Evolutionary conservation across 2,888 invertebrate genomes (phyloP), one percentile per base, ranked within the genome.

Genomic region (Pegoplata infirma): DNA sequence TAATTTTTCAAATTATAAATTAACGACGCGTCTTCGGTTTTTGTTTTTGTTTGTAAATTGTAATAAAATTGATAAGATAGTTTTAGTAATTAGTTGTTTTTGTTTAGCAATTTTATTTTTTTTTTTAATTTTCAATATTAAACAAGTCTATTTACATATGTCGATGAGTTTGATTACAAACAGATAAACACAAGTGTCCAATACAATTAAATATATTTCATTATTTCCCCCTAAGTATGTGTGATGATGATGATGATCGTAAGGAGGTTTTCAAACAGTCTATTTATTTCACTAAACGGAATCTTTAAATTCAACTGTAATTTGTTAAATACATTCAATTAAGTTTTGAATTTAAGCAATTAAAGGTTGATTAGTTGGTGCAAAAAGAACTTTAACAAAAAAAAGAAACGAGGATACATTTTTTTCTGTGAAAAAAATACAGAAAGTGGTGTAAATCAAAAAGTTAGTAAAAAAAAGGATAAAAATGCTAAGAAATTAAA

Each of bases 231-330:
- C 25, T 53, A 23, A 10, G 8, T 44, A 6, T 21, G 21, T 51
- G 46, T 76, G 56, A 68, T 68, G n/a, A n/a, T n/a, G n/a, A n/a
- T n/a, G n/a, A n/a, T 28, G 64, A 40, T 40, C 21, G 14, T 68
- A 69, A 78, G 78, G 74, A 78, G 75, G 28, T 69, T 56, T 63
- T 73, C 61, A 68, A 28, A 44, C 49, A 61, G 46, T 40, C 14
- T 53, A 5, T 51, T n/a, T 14, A 47, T 40, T 61, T 51, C 58
- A 61, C 28, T 73, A 51, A 63, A 58, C 61, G 58, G 47, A 75
- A 75, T 79, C 79, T 79, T 79, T 79, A 79, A 72, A 79, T 79
- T 79, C 56, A 49, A 75, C 53, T 71, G 79, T 67, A 72, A 58
- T 61, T 56, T 63, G 32, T 53, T 56, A 72, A 67, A 63, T 67